phyloP scores from a whole-genome alignment of 2,888 invertebrate genomes.

The Drosophila subquinaria region DNA sequence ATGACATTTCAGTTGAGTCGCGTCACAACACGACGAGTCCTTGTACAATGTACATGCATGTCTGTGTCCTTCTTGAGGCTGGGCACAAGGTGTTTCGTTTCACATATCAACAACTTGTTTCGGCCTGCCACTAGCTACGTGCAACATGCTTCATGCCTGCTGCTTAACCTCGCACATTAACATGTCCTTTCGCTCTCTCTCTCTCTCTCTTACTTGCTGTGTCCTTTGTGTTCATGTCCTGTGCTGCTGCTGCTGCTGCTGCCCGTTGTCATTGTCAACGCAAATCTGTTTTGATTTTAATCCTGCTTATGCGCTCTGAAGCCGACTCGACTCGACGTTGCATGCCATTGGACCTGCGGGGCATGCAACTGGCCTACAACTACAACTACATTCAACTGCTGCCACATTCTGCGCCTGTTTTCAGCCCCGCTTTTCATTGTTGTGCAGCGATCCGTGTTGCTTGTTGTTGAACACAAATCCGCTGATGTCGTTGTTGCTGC shows the following conservation, averaged over 20 bases:
- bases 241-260: slow-evolving; percentile 6
- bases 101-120: slow-evolving; percentile 69
- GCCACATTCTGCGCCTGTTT: slow-evolving; percentile 22
- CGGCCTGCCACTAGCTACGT: slow-evolving; percentile 5
- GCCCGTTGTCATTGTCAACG: slow-evolving; percentile 75
- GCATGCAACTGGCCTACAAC: slow-evolving; percentile 31
- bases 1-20: slow-evolving; percentile 47
- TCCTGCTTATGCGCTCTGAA: slow-evolving; percentile 78
- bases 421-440: slow-evolving; percentile 51
- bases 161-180: slow-evolving; percentile 33
- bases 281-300: slow-evolving; percentile 82
- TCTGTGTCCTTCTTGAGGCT: slow-evolving; percentile 18
- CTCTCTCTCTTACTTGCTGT: slow-evolving; percentile 11
- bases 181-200: slow-evolving; percentile 15
- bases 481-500: slow-evolving; percentile 47
- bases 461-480: slow-evolving; percentile 59
- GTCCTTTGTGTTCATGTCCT: slow-evolving; percentile 25
- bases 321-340: slow-evolving; percentile 40
- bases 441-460: slow-evolving; percentile 74
- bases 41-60: slow-evolving; percentile 24
- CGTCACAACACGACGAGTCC: slow-evolving; percentile 17
- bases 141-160: slow-evolving; percentile 16
- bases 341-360: slow-evolving; percentile 68
- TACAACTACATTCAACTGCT: background rate
- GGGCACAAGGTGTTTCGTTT: slow-evolving; percentile 77